Percentiles rank a stretch among this genome's conserved stretches.
Evolutionary conservation across 2,888 invertebrate genomes (phyloP).

Genomic region (Dorcus hopei): DNA sequence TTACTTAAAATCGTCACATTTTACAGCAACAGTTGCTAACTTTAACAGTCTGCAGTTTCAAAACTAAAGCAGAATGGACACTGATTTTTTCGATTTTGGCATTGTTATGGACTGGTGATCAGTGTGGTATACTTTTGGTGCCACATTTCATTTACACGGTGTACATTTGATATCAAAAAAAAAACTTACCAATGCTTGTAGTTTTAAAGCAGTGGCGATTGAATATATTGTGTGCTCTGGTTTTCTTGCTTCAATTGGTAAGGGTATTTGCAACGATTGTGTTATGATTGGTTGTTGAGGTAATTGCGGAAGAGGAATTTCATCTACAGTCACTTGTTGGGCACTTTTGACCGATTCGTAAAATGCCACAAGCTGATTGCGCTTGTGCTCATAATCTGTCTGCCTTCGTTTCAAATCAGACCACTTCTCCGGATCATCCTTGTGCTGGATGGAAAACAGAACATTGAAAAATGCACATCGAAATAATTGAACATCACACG

Average conservation of each 20-base stretch:
- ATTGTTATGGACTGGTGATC: too few species aligned
- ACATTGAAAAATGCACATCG: background rate
- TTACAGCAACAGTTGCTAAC: too few species aligned
- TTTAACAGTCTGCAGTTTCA: too few species aligned
- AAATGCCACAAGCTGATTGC: slow-evolving; percentile 83
- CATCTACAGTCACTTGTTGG: slow-evolving; percentile 91
- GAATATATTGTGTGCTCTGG: slow-evolving; percentile 49
- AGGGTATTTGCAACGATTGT: slow-evolving; percentile 40
- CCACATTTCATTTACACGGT: too few species aligned
- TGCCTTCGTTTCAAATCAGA: slow-evolving; percentile 86
- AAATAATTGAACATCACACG: slow-evolving; percentile 52
- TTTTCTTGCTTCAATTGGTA: slow-evolving; percentile 44
- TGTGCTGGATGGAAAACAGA: slow-evolving; percentile 62
- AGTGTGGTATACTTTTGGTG: too few species aligned
- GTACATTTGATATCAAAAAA: background rate
- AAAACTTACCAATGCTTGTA: slow-evolving; percentile 42
- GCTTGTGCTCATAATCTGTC: slow-evolving; percentile 87
- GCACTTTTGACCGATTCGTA: slow-evolving; percentile 95
- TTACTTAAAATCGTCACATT: too few species aligned
- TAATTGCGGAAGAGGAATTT: slow-evolving; percentile 86
- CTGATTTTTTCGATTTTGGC: too few species aligned
- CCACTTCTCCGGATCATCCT: slow-evolving; percentile 95
- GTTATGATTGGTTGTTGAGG: slow-evolving; percentile 49
- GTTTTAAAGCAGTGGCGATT: slow-evolving; percentile 47
- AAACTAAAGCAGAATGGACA: too few species aligned